Conservation (phyloP, 2,797 vertebrate genomes). For the Antrozous pallidus region DNA sequence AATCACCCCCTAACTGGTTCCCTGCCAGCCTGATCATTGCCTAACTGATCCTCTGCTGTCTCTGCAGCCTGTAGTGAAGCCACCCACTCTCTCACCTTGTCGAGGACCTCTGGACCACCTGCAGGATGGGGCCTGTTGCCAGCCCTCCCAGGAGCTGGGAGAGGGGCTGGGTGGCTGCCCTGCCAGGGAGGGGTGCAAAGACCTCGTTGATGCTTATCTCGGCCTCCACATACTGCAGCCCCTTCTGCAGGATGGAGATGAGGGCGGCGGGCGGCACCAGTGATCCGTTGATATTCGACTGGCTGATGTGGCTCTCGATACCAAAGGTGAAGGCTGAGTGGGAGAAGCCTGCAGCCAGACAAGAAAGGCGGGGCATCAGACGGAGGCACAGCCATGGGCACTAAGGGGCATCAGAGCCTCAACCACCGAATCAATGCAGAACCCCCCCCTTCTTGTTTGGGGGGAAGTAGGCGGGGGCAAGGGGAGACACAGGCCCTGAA, state of each 20-base stretch:
- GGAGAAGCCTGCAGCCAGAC: slow-evolving; percentile 90
- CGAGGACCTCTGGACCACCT: neutral
- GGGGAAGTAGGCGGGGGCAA: rapidly evolving
- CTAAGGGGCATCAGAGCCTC: neutral
- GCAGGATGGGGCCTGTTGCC: neutral
- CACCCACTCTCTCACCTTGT: neutral
- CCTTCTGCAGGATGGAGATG: slow-evolving; percentile 98
- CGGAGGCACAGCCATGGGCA: neutral
- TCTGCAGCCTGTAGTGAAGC: neutral
- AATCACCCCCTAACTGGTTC: too few relatives aligned
- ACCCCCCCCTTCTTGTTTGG: rapidly evolving
- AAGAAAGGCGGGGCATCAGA: slow-evolving; percentile 64
- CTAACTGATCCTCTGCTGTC: too few relatives aligned
- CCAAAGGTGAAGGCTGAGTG: slow-evolving; percentile 98
- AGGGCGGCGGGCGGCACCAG: slow-evolving; percentile 97
- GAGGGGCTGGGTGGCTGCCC: too few relatives aligned
- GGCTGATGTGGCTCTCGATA: slow-evolving; percentile 98
- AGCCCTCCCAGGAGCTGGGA: too few relatives aligned
- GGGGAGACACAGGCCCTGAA: too few relatives aligned
- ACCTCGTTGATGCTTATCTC: slow-evolving; percentile 99
- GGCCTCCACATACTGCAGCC: slow-evolving; percentile 97
- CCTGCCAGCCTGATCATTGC: too few relatives aligned
- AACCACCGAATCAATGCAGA: rapidly evolving
- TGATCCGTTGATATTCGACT: slow-evolving; percentile 98
- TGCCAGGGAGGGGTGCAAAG: too few relatives aligned